phyloP scores from a whole-genome alignment of 2,113 vertebrate species.

The Balaeniceps rex region DNA sequence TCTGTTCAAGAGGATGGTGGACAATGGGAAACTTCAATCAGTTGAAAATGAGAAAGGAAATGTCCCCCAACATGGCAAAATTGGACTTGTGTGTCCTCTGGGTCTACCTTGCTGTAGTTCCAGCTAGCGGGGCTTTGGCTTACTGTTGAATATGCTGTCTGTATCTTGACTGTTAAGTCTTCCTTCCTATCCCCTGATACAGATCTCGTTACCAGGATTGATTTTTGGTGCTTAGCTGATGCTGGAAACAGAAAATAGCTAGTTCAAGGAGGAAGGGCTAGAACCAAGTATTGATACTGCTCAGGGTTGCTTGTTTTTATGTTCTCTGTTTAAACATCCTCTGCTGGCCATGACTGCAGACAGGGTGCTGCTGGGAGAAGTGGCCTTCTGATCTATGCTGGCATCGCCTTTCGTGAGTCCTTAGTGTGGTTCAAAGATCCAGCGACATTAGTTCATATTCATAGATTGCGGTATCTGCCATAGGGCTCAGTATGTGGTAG shows the following conservation, averaged over 20 bases:
- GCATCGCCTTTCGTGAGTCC: rapidly evolving
- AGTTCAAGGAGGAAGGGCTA: background rate
- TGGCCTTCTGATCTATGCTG: background rate
- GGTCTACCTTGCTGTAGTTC: background rate
- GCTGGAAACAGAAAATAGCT: background rate
- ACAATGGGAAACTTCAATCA: background rate
- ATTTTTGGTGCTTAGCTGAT: background rate
- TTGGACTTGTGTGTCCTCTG: rapidly evolving
- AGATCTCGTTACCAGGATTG: background rate
- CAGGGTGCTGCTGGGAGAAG: background rate
- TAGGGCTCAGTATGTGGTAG: background rate
- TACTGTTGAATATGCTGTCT: rapidly evolving
- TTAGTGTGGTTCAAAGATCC: rapidly evolving
- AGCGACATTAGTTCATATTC: background rate
- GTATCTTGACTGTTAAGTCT: background rate
- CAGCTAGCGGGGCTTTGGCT: background rate
- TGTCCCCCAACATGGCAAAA: background rate
- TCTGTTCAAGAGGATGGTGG: background rate
- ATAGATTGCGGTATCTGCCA: background rate
- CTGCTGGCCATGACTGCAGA: background rate
- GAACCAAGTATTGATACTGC: background rate
- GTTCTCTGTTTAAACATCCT: background rate
- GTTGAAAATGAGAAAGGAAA: background rate
- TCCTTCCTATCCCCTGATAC: background rate
- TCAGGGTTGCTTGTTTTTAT: background rate